Evolutionary conservation across 2,113 vertebrate species (phyloP), one percentile per base, ranked within the genome.

Genomic region (Austrofundulus limnaeus): DNA sequence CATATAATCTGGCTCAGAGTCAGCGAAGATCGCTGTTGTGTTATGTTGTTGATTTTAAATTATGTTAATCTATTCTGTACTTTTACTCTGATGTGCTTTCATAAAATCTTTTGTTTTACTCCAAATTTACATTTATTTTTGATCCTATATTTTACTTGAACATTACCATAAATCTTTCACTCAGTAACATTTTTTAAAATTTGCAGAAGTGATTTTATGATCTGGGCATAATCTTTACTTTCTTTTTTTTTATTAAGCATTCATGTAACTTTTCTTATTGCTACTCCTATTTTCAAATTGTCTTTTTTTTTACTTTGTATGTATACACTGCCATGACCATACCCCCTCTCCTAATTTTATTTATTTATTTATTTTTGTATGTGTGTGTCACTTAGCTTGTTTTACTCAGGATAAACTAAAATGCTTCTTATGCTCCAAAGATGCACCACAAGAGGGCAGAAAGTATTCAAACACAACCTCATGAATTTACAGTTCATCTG

Each of bases 381-480:
- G 3, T 28, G 3, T 7, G 3, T 41, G 39, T 41, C 13, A 41
- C 9, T 51, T 49, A 5, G 10, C 38, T 45, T n/a, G n/a, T n/a
- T n/a, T n/a, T n/a, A n/a, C 7, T 43, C 43, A 24, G 17, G 3
- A 65, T 23, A 19, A 71, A 67, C 50, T 25, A 15, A 61, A 38
- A 63, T 61, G 6, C n/a, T 13, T 6, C 8, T 47, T 45, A 34
- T n/a, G 31, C 45, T 53, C 16, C 16, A 48, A 20, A 53, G 11
- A 17, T n/a, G 45, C 17, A 67, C 86, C 91, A 89, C 90, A 88
- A 92, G 92, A 92, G 91, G 89, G 92, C 92, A 92, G 83, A 72
- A 84, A 81, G 39, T 39, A 57, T 76, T 78, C 75, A 88, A 87
- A 80, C 61, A 59, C 20, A 63, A 28, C 34, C 42, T 66, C 25